A percentile compares a stretch with the other conserved stretches of the same genome.
Evolutionary conservation across 2,113 vertebrate genomes (phyloP).

Genomic region (Casuarius casuarius): DNA sequence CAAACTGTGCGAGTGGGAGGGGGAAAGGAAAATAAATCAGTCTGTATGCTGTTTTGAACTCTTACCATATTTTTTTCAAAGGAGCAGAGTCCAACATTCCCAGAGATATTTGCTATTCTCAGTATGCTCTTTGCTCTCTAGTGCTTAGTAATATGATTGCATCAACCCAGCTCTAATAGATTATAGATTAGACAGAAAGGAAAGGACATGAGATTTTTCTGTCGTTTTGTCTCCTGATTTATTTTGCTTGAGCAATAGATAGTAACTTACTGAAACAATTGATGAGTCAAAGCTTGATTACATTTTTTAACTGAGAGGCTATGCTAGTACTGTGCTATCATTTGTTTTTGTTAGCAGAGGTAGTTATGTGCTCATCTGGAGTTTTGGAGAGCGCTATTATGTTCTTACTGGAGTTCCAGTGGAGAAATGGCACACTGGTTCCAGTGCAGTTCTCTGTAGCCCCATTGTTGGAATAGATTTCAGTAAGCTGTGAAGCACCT

Average conservation of each 20-base stretch:
- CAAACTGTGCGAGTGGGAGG: not conserved
- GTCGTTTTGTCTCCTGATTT: not conserved
- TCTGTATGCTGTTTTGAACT: not conserved
- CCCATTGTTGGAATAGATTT: not conserved
- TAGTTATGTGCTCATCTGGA: not conserved
- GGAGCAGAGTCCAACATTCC: not conserved
- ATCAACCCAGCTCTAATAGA: not conserved
- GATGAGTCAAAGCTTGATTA: not conserved
- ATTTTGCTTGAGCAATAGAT: not conserved
- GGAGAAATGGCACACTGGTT: not conserved
- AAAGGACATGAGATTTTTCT: not conserved
- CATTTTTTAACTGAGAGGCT: not conserved
- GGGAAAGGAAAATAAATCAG: not conserved
- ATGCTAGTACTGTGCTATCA: not conserved
- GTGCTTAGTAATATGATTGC: not conserved
- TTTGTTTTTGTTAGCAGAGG: not conserved
- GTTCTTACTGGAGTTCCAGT: not conserved
- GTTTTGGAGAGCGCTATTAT: not conserved
- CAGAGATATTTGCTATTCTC: not conserved
- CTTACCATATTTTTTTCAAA: not conserved
- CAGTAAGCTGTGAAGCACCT: not conserved
- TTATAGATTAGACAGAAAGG: not conserved
- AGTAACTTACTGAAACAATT: constrained; percentile 1
- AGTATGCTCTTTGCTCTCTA: not conserved
- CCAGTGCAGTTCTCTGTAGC: not conserved